Percentiles rank a stretch among this genome's conserved stretches.
phyloP scores from a whole-genome alignment of 2,797 vertebrate genomes.

The Gallinago nigripennis region DNA sequence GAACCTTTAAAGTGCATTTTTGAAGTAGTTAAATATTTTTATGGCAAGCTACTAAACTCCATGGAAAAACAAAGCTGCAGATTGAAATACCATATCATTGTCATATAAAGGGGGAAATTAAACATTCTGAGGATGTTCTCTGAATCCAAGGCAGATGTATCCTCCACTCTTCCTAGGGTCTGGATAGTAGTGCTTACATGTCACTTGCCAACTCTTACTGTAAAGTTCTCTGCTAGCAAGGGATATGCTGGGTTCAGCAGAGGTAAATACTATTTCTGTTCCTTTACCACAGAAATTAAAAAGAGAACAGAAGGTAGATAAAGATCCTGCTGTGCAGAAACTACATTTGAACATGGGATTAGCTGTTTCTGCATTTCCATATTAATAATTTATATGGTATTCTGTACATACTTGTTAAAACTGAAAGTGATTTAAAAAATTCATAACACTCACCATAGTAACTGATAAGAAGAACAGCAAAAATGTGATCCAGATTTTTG shows the following conservation, averaged over 20 bases:
- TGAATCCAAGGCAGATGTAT: neutral
- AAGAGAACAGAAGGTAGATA: neutral
- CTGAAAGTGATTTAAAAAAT: neutral
- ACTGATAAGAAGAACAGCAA: conserved; percentile 77
- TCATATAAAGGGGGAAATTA: neutral
- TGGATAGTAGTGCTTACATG: neutral
- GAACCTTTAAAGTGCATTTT: neutral
- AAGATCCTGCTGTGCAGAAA: neutral
- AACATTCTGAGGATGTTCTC: neutral
- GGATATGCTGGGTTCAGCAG: neutral
- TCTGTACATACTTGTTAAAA: neutral
- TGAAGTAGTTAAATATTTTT: neutral
- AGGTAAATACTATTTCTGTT: neutral
- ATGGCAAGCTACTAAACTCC: neutral
- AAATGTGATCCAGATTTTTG: conserved; percentile 57
- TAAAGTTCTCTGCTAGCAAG: neutral
- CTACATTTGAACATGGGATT: neutral
- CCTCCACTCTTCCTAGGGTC: neutral
- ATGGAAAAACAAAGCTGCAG: neutral
- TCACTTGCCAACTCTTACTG: neutral
- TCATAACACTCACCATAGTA: conserved; percentile 75
- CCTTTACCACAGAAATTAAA: neutral
- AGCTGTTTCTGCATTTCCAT: neutral
- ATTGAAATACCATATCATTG: neutral
- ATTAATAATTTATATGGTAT: neutral